Percentiles rank a stretch among this genome's conserved stretches.
phyloP scores from a whole-genome alignment of 2,113 vertebrate genomes.

The Gallinago media region DNA sequence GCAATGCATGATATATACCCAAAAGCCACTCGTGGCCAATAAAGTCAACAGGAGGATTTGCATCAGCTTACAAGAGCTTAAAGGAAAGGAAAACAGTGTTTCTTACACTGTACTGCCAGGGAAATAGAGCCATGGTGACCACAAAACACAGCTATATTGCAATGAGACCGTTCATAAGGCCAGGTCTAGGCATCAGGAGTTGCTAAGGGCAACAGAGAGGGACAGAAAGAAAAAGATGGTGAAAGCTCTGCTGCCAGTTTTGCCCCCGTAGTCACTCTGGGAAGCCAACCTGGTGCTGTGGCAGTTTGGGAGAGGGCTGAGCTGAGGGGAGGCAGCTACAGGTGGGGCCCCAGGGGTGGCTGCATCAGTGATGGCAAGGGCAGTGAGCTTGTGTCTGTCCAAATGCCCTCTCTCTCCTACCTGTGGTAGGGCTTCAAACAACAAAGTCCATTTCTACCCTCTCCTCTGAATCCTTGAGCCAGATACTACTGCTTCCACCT shows the following conservation, averaged over 20 bases:
- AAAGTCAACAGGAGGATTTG: neutral
- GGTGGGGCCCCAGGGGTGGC: accelerated
- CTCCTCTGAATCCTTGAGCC: neutral
- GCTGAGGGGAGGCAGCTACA: neutral
- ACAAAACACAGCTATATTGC: neutral
- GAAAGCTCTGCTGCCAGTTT: neutral
- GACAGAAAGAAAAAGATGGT: neutral
- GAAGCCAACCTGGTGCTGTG: neutral
- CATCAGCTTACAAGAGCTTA: neutral
- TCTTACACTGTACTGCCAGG: neutral
- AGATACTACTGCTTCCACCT: neutral
- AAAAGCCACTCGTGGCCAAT: accelerated
- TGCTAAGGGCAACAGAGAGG: neutral
- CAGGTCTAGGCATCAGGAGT: neutral
- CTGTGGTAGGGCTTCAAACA: neutral
- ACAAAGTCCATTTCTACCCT: neutral
- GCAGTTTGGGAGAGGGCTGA: neutral
- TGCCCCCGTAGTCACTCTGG: neutral
- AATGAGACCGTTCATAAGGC: neutral
- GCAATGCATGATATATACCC: neutral
- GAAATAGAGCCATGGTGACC: neutral
- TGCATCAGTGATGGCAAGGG: accelerated
- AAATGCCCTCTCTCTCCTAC: neutral
- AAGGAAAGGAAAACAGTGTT: neutral
- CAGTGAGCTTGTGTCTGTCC: neutral